Base-by-base conservation (phyloP, 2,888 invertebrate genomes). In the Platycheirus albimanus region DNA sequence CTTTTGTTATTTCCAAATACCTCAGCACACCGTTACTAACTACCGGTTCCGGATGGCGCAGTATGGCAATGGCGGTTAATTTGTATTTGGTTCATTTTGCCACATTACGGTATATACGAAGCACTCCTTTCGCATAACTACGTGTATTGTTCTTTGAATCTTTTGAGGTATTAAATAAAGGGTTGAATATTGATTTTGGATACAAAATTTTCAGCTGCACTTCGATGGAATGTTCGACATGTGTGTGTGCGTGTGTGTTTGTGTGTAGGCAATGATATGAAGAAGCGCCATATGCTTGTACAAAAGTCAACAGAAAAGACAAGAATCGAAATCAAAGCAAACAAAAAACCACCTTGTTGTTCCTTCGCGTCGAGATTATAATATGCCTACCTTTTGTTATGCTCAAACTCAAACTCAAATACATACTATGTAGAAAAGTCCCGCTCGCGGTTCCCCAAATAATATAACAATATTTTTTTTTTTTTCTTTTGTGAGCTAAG, bases 291-390 rank as follows among this genome's bases (percentile, higher is more conserved):
- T 81, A 76, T 81, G 80, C 49, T 24, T 38, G 10, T 36, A 54
- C 8, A 64, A 51, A 6, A 74, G 52, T 74, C 43, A 64, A 63
- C 61, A 76, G n/a, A 47, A 33, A 20, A 0, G 5, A 19, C 8
- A 36, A 43, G 13, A 36, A 49, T 51, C 10, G 13, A 71, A 77
- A 77, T 81, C 81, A 81, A 72, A 77, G 81, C 67, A 81, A 81
- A 81, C 54, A 81, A 66, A 61, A 64, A 77, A 77, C 61, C 77
- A 81, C 81, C 81, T 81, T 81, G 76, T 76, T 49, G n/a, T n/a
- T n/a, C n/a, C n/a, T 19, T 49, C 64, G 38, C 58, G 51, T n/a
- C 36, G 13, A 47, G 52, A 74, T 67, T 58, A 74, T 61, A 66
- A 45, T 1, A 3, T 19, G 3, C 17, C 11, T 47, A 45, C 74